Base-by-base conservation (phyloP, 2,113 vertebrate genomes). In the Spea bombifrons region DNA sequence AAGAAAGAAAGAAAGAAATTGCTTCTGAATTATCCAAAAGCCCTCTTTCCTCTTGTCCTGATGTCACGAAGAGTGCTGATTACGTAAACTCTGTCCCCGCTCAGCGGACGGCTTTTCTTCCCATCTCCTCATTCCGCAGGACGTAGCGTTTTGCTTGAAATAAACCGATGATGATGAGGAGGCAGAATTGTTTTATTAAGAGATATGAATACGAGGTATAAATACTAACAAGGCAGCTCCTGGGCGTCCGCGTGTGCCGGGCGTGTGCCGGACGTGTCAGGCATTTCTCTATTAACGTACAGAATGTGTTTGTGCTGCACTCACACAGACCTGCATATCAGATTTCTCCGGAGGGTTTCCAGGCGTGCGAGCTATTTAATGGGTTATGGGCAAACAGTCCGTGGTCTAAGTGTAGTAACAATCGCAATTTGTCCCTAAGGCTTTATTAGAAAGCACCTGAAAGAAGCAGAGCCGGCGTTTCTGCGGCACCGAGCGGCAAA, bases 301-400 rank as follows among this genome's bases (percentile, higher is more conserved):
- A 64, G 3, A 8, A 13, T 65, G 15, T 85, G 85, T 82, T 52
- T 74, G 78, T 65, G 66, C 83, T 83, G 75, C 45, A 81, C 73
- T 75, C 65, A 76, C 12, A 71, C 73, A 82, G 4, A 30, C 3
- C 9, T 66, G 46, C 70, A 69, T 76, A 72, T 49, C 79, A 70
- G 72, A 85, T 52, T 46, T 12, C 61, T 55, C 55, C 44, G 1
- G 63, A 83, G 55, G n/a, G 55, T 67, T 8, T 53, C 30, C 71
- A 76, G 15, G 75, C 71, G 75, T 68, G 66, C 59, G 45, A 74
- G 47, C 59, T 70, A 79, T 75, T 82, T 83, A 49, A 48, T 45
- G 65, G 2, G 75, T 69, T 61, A 59, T 67, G 83, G 81, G 59
- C 15, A 87, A 85, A 81, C 30, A 57, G 44, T 69, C 1, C 5